phyloP scores from a whole-genome alignment of 2,797 vertebrate genomes.

The Sandelia bainsii region DNA sequence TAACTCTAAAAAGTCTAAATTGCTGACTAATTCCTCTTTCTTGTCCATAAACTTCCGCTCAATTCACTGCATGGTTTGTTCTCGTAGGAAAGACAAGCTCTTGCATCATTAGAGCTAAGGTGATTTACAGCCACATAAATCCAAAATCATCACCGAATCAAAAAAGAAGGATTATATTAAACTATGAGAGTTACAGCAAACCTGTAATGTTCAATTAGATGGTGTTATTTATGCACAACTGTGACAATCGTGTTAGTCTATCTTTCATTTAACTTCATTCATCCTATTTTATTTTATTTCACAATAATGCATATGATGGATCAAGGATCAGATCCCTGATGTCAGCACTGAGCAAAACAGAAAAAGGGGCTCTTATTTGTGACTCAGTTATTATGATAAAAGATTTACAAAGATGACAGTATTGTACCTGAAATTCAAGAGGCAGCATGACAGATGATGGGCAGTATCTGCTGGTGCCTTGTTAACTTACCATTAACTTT shows the following conservation, averaged over 20 bases:
- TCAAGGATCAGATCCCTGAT: background rate
- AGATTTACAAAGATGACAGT: background rate
- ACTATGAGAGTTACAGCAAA: constrained; percentile 6
- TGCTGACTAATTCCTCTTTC: constrained; percentile 1
- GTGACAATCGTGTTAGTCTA: background rate
- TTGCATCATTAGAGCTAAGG: constrained; percentile 12
- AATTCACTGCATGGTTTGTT: background rate
- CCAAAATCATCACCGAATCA: constrained; percentile 7
- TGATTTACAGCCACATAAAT: constrained; percentile 27
- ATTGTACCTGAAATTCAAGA: constrained; percentile 11
- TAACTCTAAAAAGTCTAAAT: background rate
- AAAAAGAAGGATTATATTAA: constrained; percentile 9
- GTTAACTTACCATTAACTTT: constrained; percentile 38
- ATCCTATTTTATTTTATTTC: background rate
- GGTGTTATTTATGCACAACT: constrained; percentile 4
- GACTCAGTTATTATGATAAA: background rate
- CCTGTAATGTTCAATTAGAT: constrained; percentile 11
- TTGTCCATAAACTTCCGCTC: constrained; percentile 7
- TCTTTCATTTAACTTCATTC: constrained; percentile 10
- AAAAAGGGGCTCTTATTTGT: background rate
- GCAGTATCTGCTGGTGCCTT: background rate
- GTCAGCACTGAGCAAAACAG: background rate
- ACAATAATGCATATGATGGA: background rate
- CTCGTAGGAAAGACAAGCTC: constrained; percentile 1
- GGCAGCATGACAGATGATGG: constrained; percentile 3